A percentile compares a stretch with the other conserved stretches of the same genome.
phyloP scores from a whole-genome alignment of 2,888 invertebrate species.

The Drosophila gaucha region DNA sequence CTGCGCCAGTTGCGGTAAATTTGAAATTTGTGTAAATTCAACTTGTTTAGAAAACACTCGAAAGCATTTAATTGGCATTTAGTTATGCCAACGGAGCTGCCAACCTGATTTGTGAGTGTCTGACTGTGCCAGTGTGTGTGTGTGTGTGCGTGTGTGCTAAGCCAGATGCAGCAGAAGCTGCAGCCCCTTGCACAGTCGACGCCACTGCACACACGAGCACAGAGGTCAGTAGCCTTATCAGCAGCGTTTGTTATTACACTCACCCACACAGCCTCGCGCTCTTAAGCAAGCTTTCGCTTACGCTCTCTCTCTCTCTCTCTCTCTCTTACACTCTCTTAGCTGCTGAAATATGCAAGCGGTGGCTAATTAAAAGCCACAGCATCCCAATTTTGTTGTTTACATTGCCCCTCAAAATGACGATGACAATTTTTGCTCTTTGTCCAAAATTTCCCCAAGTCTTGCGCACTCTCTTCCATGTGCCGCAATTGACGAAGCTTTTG shows the following conservation, averaged over 20 bases:
- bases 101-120: slow-evolving; percentile 46
- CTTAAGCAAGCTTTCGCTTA: slow-evolving; percentile 24
- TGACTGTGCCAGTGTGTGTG: not conserved
- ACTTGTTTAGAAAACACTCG: slow-evolving; percentile 78
- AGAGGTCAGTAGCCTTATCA: slow-evolving; percentile 80
- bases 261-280: slow-evolving; percentile 49
- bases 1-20: slow-evolving; percentile 45
- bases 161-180: slow-evolving; percentile 15
- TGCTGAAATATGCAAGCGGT: slow-evolving; percentile 79
- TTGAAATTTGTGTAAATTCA: slow-evolving; percentile 75
- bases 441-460: slow-evolving; percentile 34
- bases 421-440: slow-evolving; percentile 31
- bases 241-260: slow-evolving; percentile 26
- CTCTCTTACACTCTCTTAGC: slow-evolving; percentile 23
- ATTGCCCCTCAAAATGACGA: slow-evolving; percentile 57
- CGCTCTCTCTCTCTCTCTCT: not conserved
- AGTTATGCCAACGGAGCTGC: slow-evolving; percentile 40
- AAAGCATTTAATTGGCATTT: slow-evolving; percentile 62
- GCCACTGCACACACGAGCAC: slow-evolving; percentile 66
- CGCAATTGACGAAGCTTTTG: slow-evolving; percentile 50
- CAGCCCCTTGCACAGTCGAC: slow-evolving; percentile 36
- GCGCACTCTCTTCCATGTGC: slow-evolving; percentile 26
- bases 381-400: slow-evolving; percentile 68
- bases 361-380: slow-evolving; percentile 81
- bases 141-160: slow-evolving; percentile 13